Evolutionary conservation across 2,888 invertebrate genomes (phyloP).

Genomic region (Sylvicola fuscatus): DNA sequence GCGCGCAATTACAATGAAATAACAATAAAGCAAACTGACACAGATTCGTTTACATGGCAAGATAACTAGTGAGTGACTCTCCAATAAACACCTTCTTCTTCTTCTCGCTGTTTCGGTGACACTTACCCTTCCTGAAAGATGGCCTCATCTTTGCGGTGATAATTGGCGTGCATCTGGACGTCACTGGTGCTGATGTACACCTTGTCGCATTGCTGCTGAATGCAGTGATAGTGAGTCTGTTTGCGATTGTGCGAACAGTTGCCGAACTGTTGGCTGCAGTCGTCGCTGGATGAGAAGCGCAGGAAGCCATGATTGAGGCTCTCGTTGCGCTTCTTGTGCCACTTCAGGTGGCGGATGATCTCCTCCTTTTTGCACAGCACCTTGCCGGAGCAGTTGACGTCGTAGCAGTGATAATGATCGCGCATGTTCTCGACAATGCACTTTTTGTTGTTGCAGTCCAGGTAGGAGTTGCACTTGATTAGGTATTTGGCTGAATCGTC

Average conservation of each 20-base stretch:
- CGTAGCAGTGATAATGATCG: slow-evolving; percentile 85
- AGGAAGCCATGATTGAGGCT: slow-evolving; percentile 70
- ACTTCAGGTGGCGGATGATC: slow-evolving; percentile 96
- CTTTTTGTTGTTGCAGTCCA: slow-evolving; percentile 22
- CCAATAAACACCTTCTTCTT: too few species aligned
- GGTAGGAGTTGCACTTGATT: slow-evolving; percentile 15
- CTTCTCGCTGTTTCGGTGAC: not conserved
- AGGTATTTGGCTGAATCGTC: slow-evolving; percentile 9
- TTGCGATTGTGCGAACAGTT: slow-evolving; percentile 82
- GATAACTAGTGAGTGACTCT: too few species aligned
- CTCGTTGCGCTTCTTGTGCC: slow-evolving; percentile 97
- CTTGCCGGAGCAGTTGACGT: slow-evolving; percentile 41
- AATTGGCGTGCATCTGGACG: slow-evolving; percentile 98
- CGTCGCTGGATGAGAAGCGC: slow-evolving; percentile 85
- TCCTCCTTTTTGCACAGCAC: slow-evolving; percentile 98
- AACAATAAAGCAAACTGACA: not conserved
- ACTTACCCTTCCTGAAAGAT: slow-evolving; percentile 77
- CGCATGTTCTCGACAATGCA: slow-evolving; percentile 28
- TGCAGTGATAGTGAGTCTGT: slow-evolving; percentile 94
- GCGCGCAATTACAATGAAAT: not conserved
- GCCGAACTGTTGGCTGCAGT: slow-evolving; percentile 71
- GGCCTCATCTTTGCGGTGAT: slow-evolving; percentile 93
- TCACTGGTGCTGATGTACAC: slow-evolving; percentile 97
- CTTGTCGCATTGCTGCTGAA: slow-evolving; percentile 84
- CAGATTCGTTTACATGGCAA: not conserved